Base-by-base conservation (phyloP, 2,797 vertebrate genomes). In the Fringilla coelebs region DNA sequence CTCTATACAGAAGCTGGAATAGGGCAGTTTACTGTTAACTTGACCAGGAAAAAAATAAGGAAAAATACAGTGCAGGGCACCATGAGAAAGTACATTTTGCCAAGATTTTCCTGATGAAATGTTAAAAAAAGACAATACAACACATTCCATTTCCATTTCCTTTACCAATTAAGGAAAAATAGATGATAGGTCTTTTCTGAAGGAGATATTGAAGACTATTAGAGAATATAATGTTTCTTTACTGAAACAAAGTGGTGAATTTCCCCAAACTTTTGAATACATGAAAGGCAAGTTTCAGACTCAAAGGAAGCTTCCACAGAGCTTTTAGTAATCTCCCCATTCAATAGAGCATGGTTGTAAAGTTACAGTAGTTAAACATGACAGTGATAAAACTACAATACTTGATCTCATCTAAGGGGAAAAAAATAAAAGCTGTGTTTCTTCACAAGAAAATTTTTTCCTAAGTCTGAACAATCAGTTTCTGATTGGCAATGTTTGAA, bases 401-500 rank as follows among this genome's bases (percentile, higher is more conserved):
- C 89, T 61, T 80, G 34, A 86, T 60, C 65, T 87, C 43, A 87
- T 91, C 65, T 66, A 61, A 88, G 61, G 43, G 11, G 3, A 4
- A 2, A 7, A 34, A 32, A 36, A 52, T 6, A 40, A 72, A 80
- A 43, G 9, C 51, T 80, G 34, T 72, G 58, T 67, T 96, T 81
- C 83, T 66, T 79, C 36, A 21, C 16, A 71, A 61, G 66, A 77
- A 63, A 76, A 13, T 52, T 71, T 76, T 34, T 88, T 79, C 26
- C n/a, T 62, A 91, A 93, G 71, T 51, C 91, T 75, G 61, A 96
- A 21, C 40, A 70, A 90, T 66, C 55, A 85, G 54, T 75, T 93
- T 82, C 29, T 73, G 57, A 86, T 61, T 80, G 92, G 75, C 21
- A 91, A 71, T 11, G 19, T 76, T 51, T 60, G 66, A 81, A 45